Conservation (phyloP, 1,140 invertebrate genomes). For the Leucophenga varia region DNA sequence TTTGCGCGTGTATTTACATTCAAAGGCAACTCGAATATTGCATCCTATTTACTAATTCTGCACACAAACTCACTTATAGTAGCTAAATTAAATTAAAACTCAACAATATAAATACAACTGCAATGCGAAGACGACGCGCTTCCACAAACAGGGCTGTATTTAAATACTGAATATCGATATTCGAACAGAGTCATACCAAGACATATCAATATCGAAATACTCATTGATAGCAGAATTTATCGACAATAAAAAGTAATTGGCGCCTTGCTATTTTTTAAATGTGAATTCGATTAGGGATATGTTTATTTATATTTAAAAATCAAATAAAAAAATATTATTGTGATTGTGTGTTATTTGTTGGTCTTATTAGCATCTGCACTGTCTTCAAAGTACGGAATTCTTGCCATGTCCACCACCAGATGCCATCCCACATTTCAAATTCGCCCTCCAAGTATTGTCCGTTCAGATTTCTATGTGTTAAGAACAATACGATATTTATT, state of each 20-base stretch:
- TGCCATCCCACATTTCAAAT: slow-evolving; percentile 16
- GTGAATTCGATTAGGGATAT: no score
- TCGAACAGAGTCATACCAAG: no score
- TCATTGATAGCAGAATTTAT: no score
- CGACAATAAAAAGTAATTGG: no score
- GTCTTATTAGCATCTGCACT: slow-evolving; percentile 17
- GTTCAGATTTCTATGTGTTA: slow-evolving; percentile 22
- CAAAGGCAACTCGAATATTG: slow-evolving; percentile 13
- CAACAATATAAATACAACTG: slow-evolving; percentile 38
- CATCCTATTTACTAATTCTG: slow-evolving; percentile 24
- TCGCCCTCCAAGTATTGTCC: slow-evolving; percentile 10
- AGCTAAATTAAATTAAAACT: slow-evolving; percentile 27
- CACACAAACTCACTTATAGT: slow-evolving; percentile 22
- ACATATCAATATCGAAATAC: no score
- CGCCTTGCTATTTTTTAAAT: no score
- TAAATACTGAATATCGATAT: no score
- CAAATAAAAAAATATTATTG: no score
- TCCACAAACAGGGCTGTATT: slow-evolving; percentile 26
- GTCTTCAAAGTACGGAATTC: slow-evolving; percentile 4
- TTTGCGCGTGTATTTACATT: slow-evolving; percentile 13
- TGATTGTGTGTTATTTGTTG: no score
- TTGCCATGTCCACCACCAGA: slow-evolving; percentile 20
- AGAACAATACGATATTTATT: no score
- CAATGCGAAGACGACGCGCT: slow-evolving; percentile 37
- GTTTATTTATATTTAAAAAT: no score